Percentiles rank a stretch among this genome's conserved stretches.
Conservation (phyloP, 2,888 invertebrate species). For the Rhabditoides inermis region DNA sequence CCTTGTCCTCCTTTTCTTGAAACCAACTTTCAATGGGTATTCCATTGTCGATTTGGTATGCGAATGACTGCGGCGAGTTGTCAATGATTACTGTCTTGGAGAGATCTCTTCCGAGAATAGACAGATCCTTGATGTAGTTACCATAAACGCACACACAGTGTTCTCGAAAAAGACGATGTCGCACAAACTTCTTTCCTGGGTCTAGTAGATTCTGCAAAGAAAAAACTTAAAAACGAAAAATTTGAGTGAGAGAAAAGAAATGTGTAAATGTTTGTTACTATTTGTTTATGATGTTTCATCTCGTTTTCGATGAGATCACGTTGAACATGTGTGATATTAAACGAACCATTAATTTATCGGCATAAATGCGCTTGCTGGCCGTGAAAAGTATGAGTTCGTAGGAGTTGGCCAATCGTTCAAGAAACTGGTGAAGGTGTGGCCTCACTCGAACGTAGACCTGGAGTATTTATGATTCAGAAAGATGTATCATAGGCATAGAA, state of each 20-base stretch:
- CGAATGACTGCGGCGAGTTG: slow-evolving; percentile 81
- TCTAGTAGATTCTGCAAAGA: slow-evolving; percentile 68
- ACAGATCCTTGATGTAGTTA: slow-evolving; percentile 89
- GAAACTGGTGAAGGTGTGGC: slow-evolving; percentile 81
- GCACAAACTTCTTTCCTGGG: slow-evolving; percentile 77
- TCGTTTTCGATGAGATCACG: not conserved
- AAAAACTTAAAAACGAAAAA: too few species aligned
- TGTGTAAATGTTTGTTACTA: not conserved
- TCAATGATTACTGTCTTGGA: slow-evolving; percentile 78
- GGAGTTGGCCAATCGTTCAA: slow-evolving; percentile 74
- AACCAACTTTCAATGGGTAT: slow-evolving; percentile 97
- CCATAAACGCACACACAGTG: slow-evolving; percentile 90
- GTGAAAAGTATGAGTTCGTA: slow-evolving; percentile 92
- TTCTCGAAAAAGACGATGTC: slow-evolving; percentile 79
- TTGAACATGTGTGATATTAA: not conserved
- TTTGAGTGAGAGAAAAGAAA: not conserved
- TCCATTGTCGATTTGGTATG: slow-evolving; percentile 84
- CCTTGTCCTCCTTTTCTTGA: slow-evolving; percentile 77
- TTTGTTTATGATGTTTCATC: slow-evolving; percentile 1
- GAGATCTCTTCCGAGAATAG: slow-evolving; percentile 81
- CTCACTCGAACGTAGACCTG: slow-evolving; percentile 74
- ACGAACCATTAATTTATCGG: slow-evolving; percentile 70
- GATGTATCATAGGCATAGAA: not conserved
- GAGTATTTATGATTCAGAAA: not conserved
- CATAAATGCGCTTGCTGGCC: slow-evolving; percentile 87